Percentiles rank a stretch among this genome's conserved stretches.
Evolutionary conservation across 2,797 vertebrate species (phyloP).

Genomic region (Numenius phaeopus): DNA sequence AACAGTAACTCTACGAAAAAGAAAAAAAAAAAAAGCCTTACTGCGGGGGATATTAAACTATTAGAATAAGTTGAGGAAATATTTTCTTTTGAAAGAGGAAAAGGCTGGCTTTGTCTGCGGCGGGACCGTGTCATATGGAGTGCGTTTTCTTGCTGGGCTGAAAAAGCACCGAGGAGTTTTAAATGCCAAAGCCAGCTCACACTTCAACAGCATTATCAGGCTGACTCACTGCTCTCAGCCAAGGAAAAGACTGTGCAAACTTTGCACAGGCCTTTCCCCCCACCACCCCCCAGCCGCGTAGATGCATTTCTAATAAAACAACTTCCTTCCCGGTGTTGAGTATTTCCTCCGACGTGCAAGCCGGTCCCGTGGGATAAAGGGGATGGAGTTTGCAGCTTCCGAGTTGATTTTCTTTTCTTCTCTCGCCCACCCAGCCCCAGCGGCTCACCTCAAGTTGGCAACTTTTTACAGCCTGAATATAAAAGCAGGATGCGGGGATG

Average conservation of each 20-base stretch:
- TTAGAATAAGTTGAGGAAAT: conserved; percentile 46
- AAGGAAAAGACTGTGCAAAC: conserved; percentile 55
- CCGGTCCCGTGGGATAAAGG: conserved; percentile 41
- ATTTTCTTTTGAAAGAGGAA: conserved; percentile 43
- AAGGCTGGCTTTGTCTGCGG: conserved; percentile 41
- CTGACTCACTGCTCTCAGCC: conserved; percentile 33
- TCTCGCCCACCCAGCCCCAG: not conserved
- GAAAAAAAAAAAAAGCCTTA: not conserved
- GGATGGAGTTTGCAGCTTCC: conserved; percentile 53
- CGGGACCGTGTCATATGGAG: not conserved
- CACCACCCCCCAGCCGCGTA: not conserved
- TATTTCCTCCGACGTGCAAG: conserved; percentile 34
- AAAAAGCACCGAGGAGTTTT: conserved; percentile 26
- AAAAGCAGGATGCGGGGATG: conserved; percentile 18
- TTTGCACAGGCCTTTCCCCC: not conserved
- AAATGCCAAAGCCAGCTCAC: conserved; percentile 52
- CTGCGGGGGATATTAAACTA: not conserved
- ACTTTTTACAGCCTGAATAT: conserved; percentile 40
- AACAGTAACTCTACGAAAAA: not conserved
- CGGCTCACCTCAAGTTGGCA: conserved; percentile 50
- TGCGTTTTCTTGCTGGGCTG: conserved; percentile 12
- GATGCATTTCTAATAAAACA: conserved; percentile 62
- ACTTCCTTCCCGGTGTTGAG: conserved; percentile 40
- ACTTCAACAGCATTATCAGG: conserved; percentile 60
- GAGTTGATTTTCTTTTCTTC: not conserved